Evolutionary conservation across 2,888 invertebrate species (phyloP).

Genomic region (Xylota sylvarum): DNA sequence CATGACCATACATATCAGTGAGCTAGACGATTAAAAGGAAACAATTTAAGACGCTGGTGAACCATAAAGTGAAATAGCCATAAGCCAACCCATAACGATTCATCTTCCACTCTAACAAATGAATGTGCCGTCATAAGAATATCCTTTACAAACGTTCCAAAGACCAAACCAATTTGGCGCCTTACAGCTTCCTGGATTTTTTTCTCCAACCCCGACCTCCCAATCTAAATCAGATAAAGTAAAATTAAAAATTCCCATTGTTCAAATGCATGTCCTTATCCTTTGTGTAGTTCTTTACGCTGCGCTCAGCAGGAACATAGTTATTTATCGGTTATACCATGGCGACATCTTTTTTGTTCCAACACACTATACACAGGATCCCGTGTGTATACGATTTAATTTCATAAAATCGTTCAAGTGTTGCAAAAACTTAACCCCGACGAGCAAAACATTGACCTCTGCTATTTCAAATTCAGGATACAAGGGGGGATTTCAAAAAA

Average conservation of each 20-base stretch:
- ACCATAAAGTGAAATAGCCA: no score
- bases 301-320: slow-evolving; percentile 48
- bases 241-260: slow-evolving; percentile 44
- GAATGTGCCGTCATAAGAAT: neutral
- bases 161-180: neutral
- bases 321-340: slow-evolving; percentile 66
- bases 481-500: slow-evolving; percentile 7
- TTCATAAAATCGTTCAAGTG: slow-evolving; percentile 62
- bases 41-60: no score
- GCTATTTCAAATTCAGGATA: slow-evolving; percentile 29
- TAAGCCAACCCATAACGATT: neutral
- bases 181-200: neutral
- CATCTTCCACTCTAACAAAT: neutral
- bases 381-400: slow-evolving; percentile 39
- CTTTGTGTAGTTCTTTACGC: slow-evolving; percentile 3
- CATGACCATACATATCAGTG: no score
- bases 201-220: neutral
- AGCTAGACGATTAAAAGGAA: no score
- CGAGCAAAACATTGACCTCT: slow-evolving; percentile 69
- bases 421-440: slow-evolving; percentile 49
- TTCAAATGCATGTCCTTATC: slow-evolving; percentile 20
- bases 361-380: slow-evolving; percentile 8
- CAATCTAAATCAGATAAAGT: slow-evolving; percentile 14
- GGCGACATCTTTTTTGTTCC: slow-evolving; percentile 64
- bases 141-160: slow-evolving; percentile 8